Evolutionary conservation across 2,888 invertebrate species (phyloP), one percentile per base, ranked within the genome.

Genomic region (Lysandra bellargus): DNA sequence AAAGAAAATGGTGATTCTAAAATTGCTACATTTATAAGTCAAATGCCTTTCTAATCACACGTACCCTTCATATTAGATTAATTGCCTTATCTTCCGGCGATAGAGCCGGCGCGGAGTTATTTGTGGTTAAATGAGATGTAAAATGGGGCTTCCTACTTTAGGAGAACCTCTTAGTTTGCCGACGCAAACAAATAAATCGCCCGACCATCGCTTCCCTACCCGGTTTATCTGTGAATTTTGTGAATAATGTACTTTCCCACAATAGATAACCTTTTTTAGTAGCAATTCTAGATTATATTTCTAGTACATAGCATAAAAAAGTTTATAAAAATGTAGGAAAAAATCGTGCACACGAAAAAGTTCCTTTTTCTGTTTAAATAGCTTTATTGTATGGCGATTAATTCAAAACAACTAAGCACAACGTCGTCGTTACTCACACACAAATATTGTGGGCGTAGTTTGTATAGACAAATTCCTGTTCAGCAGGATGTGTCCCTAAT

Each of bases 51-150:
- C 57, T 78, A 79, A 80, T 82, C 80, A 78, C 79, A 81, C 79
- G 73, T 80, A 79, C 81, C 80, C 79, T 23, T 69, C 64, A 79
- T 76, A 76, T 76, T 57, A 57, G 76, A 76, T 76, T 76, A 57
- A 76, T 76, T 33, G 57, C 57, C 76, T 78, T 64, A 40, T 78
- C 78, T 78, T 60, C 78, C 61, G 61, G n/a, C 60, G 64, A 78
- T 78, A 64, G 60, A 78, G 37, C 78, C 57, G n/a, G 78, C 79
- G 75, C 78, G 75, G 78, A 81, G 83, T 83, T 83, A 84, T 85
- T 86, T 83, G 85, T 82, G 84, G 86, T 86, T 83, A 89, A 89
- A 89, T 88, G 89, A 87, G 88, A 88, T 89, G 89, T 90, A 87
- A 90, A 89, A 89, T 87, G 88, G 87, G 86, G 86, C 87, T 86